Percentiles rank a stretch among this genome's conserved stretches.
These are phyloP conservation scores for Lethrus apterus DNA, from an alignment of 1,140 invertebrate genomes.

Conservation along the genomic window DNA sequence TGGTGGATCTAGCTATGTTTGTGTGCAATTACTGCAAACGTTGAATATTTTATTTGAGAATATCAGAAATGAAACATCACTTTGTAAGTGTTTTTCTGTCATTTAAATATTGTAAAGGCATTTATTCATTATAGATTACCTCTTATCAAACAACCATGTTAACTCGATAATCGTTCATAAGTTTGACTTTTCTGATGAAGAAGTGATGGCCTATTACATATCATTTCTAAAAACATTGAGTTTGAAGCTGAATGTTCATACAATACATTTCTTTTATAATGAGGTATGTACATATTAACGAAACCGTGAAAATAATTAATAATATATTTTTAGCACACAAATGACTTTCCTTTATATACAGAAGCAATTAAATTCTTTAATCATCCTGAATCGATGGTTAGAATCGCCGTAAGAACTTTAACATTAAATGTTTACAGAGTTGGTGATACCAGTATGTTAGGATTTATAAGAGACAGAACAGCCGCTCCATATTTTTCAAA, in stretches of 20 bases:
- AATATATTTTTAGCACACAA: slow-evolving; percentile 75
- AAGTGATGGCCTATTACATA: slow-evolving; percentile 99
- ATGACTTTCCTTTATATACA: slow-evolving; percentile 98
- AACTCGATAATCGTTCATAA: slow-evolving; percentile 99
- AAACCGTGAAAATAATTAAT: too few species aligned
- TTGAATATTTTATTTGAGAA: slow-evolving; percentile 99
- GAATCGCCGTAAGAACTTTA: slow-evolving; percentile 95
- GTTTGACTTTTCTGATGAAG: slow-evolving; percentile 99
- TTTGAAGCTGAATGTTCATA: slow-evolving; percentile 96
- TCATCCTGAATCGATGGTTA: slow-evolving; percentile 97
- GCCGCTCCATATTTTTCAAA: slow-evolving; percentile 97
- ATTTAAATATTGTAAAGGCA: slow-evolving; percentile 7
- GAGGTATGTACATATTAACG: too few species aligned
- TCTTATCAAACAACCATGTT: slow-evolving; percentile 98
- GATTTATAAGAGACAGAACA: slow-evolving; percentile 91
- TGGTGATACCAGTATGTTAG: slow-evolving; percentile 90
- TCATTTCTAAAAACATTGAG: slow-evolving; percentile 98
- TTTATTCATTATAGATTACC: slow-evolving; percentile 77
- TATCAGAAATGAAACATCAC: slow-evolving; percentile 95
- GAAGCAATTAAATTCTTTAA: slow-evolving; percentile 99
- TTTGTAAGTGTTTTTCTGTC: slow-evolving; percentile 74
- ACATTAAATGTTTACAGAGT: slow-evolving; percentile 96
- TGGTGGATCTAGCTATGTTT: slow-evolving; percentile 86
- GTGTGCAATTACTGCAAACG: slow-evolving; percentile 95
- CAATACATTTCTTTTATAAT: slow-evolving; percentile 99